Evolutionary conservation across 2,888 invertebrate species (phyloP), one percentile per base, ranked within the genome.

Genomic region (Ceramica pisi): DNA sequence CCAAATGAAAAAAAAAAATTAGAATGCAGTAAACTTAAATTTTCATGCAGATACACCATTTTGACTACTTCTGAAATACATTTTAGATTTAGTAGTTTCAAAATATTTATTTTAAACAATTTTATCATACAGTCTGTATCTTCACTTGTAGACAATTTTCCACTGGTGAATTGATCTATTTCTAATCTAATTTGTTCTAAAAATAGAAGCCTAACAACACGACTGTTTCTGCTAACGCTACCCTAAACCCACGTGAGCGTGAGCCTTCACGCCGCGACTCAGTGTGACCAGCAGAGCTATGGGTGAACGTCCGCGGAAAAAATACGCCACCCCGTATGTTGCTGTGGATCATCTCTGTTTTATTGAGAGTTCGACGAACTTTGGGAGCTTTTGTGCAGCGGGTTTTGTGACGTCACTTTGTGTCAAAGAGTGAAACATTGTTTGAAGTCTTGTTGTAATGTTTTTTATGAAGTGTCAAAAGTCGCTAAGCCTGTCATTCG

Each of bases 241-340:
- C 84, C 14, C 78, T 71, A 85, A 87, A 88, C 82, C 76, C 86
- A 87, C 76, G 83, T 89, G 81, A 87, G 84, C 86, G 81, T 87
- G 76, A 82, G 73, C 53, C 67, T 77, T 80, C 74, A 75, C 71
- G 74, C 78, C 75, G 81, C 74, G 77, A 78, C 71, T 71, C 75
- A 72, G 41, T 71, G 78, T 76, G 63, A 74, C 82, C 73, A 62
- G 65, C 72, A 71, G 71, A 67, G 69, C 67, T 69, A 53, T 68
- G 73, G 68, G 79, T 72, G 60, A 63, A 77, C 8, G 78, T 44
- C 68, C 72, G 68, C 77, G 67, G 70, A 73, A 71, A 71, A 79
- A 82, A 78, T 75, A 70, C 59, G 26, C 63, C 50, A 16, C 48
- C 68, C 65, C 41, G 16, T 73, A 41, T 69, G 69, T 38, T 62